Conservation (phyloP, 2,113 vertebrate genomes). For the Empidonax alnorum region DNA sequence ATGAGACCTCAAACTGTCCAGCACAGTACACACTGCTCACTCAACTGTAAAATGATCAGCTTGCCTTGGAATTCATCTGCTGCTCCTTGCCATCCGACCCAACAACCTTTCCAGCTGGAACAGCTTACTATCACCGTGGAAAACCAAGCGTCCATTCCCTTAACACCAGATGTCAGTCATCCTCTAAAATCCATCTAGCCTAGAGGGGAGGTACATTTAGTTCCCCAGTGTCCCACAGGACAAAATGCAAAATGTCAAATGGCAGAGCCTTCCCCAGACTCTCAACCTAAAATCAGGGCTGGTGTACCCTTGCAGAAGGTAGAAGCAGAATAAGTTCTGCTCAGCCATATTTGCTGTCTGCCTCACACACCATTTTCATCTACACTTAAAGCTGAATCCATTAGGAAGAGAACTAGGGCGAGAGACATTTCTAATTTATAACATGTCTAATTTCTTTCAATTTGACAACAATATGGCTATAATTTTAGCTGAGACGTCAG, state of each 20-base stretch:
- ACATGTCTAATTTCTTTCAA: slow-evolving; percentile 27
- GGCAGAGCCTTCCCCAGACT: background rate
- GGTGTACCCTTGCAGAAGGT: background rate
- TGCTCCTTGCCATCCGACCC: slow-evolving; percentile 42
- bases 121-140: background rate
- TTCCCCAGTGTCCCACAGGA: background rate
- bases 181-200: slow-evolving; percentile 33
- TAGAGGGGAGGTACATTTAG: background rate
- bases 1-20: background rate
- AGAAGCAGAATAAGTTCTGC: background rate
- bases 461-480: slow-evolving; percentile 37
- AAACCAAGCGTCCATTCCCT: slow-evolving; percentile 49
- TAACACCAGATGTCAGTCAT: slow-evolving; percentile 61
- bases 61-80: slow-evolving; percentile 49
- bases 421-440: slow-evolving; percentile 26
- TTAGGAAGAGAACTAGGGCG: background rate
- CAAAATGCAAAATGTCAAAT: slow-evolving; percentile 20
- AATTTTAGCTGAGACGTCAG: slow-evolving; percentile 28
- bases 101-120: slow-evolving; percentile 60
- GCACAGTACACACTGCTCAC: slow-evolving; percentile 6
- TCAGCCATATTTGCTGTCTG: background rate
- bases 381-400: background rate
- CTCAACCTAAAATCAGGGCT: background rate
- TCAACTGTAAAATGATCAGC: slow-evolving; percentile 51
- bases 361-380: background rate